Conservation (phyloP, 2,888 invertebrate species). For the Aphodius sticticus region DNA sequence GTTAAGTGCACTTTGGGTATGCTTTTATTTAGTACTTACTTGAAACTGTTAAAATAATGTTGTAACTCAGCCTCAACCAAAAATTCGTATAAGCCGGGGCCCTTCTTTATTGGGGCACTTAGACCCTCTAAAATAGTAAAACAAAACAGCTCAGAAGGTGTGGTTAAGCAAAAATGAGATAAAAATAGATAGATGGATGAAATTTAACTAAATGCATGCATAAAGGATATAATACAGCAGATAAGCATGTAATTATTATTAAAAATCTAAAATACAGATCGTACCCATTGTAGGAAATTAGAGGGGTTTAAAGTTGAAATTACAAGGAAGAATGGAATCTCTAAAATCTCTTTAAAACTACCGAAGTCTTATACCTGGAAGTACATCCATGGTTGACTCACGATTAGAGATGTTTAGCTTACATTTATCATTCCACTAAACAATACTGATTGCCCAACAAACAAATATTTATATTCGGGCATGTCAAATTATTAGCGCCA, state of each 20-base stretch:
- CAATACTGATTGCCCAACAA: slow-evolving; percentile 33
- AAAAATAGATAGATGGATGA: no score
- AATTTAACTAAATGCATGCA: slow-evolving; percentile 22
- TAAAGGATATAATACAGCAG: slow-evolving; percentile 18
- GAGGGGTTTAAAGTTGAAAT: slow-evolving; percentile 36
- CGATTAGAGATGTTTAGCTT: slow-evolving; percentile 44
- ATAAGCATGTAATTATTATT: slow-evolving; percentile 19
- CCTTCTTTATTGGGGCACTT: slow-evolving; percentile 59
- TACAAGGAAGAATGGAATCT: slow-evolving; percentile 34
- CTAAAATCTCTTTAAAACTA: slow-evolving; percentile 40
- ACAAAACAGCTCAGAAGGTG: slow-evolving; percentile 11
- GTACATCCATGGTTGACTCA: slow-evolving; percentile 52
- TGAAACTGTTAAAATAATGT: slow-evolving; percentile 85
- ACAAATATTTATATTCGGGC: slow-evolving; percentile 23
- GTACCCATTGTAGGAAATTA: slow-evolving; percentile 50
- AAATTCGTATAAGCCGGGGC: slow-evolving; percentile 84
- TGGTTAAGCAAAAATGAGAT: background rate
- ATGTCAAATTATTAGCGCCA: slow-evolving; percentile 41
- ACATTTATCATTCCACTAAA: slow-evolving; percentile 23
- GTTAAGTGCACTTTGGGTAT: background rate
- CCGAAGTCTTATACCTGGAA: slow-evolving; percentile 53
- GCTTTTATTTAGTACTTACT: slow-evolving; percentile 62
- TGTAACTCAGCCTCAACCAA: slow-evolving; percentile 93
- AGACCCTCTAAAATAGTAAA: slow-evolving; percentile 39
- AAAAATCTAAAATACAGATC: slow-evolving; percentile 41